Evolutionary conservation across 1,140 invertebrate species (phyloP).

Genomic region (Teleopsis dalmanni): DNA sequence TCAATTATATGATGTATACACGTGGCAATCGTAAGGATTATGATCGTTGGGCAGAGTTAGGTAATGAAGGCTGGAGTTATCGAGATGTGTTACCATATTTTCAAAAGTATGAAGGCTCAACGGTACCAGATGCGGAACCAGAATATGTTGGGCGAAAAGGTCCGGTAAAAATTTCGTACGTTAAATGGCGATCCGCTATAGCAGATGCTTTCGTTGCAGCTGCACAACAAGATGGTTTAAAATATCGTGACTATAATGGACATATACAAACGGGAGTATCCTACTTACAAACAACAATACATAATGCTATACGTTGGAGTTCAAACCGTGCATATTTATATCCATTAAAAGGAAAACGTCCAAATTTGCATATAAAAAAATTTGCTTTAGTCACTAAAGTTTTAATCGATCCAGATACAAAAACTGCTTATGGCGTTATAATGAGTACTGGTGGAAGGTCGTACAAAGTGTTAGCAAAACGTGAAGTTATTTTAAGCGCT

Average conservation of each 20-base stretch:
- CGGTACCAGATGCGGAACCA: constrained; percentile 47
- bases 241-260: constrained; percentile 66
- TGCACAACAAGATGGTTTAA: constrained; percentile 57
- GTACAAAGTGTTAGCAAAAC: constrained; percentile 53
- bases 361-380: constrained; percentile 61
- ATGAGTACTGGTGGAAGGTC: constrained; percentile 49
- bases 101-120: constrained; percentile 64
- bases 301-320: constrained; percentile 63
- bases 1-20: constrained; percentile 85
- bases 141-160: constrained; percentile 53
- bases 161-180: constrained; percentile 42
- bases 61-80: constrained; percentile 75
- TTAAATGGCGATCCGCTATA: constrained; percentile 52
- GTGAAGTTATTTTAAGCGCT: constrained; percentile 69
- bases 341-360: constrained; percentile 51
- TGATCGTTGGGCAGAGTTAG: constrained; percentile 65
- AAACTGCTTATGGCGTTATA: constrained; percentile 57
- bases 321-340: constrained; percentile 67
- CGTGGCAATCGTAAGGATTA: constrained; percentile 64
- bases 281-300: constrained; percentile 56
- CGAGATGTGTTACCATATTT: constrained; percentile 72
- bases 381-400: constrained; percentile 60
- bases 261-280: constrained; percentile 53
- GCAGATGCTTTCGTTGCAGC: constrained; percentile 59
- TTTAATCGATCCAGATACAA: constrained; percentile 60